A percentile compares a stretch with the other conserved stretches of the same genome.
These are phyloP conservation scores for Halocynthia aurantium DNA, from an alignment of 23 tunicate genomes.

Conservation along the genomic window DNA sequence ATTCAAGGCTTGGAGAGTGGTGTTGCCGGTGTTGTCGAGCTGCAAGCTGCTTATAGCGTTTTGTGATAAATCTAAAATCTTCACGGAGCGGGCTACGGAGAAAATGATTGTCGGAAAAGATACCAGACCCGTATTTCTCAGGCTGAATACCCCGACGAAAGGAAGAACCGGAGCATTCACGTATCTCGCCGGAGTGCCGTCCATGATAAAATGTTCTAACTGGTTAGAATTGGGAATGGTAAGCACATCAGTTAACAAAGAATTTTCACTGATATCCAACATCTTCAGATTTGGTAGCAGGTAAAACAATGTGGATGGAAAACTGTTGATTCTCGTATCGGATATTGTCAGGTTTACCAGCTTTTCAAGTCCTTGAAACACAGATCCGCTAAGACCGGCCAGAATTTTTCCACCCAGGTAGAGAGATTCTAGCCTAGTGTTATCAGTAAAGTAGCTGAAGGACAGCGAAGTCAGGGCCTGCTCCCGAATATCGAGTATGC, in stretches of 20 bases:
- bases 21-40: not conserved
- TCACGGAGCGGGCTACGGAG: not conserved
- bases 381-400: not conserved
- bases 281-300: not conserved
- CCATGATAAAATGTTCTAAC: too few relatives aligned
- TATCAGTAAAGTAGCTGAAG: not conserved
- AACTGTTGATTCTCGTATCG: not conserved
- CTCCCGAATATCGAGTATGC: not conserved
- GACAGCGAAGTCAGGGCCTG: not conserved
- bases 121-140: too few relatives aligned
- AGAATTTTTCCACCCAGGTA: conserved; percentile 8
- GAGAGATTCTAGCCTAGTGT: conserved; percentile 2
- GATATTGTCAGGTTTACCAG: not conserved
- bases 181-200: too few relatives aligned
- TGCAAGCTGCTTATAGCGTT: not conserved
- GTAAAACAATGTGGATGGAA: not conserved
- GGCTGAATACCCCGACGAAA: too few relatives aligned
- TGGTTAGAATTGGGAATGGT: too few relatives aligned
- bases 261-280: not conserved
- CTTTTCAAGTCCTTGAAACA: not conserved
- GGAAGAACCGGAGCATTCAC: too few relatives aligned
- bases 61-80: not conserved
- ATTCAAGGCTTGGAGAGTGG: not conserved
- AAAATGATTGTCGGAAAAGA: too few relatives aligned
- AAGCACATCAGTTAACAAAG: too few relatives aligned